phyloP scores from a whole-genome alignment of 2,113 vertebrate species.

The Lasiurus cinereus region DNA sequence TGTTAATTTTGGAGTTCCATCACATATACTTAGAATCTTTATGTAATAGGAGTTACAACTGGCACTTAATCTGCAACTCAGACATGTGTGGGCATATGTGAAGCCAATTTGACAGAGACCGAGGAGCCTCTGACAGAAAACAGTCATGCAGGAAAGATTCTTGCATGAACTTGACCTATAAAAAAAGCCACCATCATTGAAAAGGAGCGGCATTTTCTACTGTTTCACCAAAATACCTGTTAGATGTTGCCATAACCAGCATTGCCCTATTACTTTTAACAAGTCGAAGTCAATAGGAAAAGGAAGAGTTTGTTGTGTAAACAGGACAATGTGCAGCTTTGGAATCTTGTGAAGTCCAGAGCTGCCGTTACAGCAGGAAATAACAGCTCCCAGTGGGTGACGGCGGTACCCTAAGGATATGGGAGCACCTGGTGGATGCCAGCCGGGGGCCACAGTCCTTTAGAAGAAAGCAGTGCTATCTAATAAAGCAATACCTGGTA shows the following conservation, averaged over 20 bases:
- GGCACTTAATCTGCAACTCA: background rate
- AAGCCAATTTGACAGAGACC: slow-evolving; percentile 1
- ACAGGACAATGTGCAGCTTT: background rate
- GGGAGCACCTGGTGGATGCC: background rate
- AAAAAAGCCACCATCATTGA: background rate
- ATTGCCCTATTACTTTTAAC: background rate
- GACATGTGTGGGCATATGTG: background rate
- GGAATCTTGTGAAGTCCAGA: background rate
- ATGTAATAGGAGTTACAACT: background rate
- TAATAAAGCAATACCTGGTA: background rate
- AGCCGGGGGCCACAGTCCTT: background rate
- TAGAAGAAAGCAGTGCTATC: background rate
- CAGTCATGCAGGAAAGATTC: background rate
- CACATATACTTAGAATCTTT: slow-evolving; percentile 21
- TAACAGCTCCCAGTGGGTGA: background rate
- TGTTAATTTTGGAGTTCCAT: slow-evolving; percentile 31
- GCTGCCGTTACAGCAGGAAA: background rate
- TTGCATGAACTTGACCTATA: background rate
- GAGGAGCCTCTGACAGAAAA: slow-evolving; percentile 2
- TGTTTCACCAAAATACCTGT: background rate
- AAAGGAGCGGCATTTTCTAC: background rate
- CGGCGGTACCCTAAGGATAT: background rate
- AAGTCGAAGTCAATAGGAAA: background rate
- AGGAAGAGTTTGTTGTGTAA: background rate
- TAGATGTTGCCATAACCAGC: background rate